Conservation (phyloP, 1,140 invertebrate species). For the Delia radicum region DNA sequence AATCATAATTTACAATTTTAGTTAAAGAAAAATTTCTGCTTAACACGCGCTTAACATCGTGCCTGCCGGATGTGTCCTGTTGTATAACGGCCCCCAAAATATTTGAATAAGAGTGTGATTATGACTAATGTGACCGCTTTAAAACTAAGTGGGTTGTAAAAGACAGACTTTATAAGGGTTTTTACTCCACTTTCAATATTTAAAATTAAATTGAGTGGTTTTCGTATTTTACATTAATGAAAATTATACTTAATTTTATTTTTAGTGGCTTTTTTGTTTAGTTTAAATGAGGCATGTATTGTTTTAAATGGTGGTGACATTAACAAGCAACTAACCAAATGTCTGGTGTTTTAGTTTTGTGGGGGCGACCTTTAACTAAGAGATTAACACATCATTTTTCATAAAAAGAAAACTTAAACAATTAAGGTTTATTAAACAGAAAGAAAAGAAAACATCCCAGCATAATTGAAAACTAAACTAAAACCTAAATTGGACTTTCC, state of each 20-base stretch:
- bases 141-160: neutral
- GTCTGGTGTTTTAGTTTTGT: too few relatives aligned
- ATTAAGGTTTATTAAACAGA: too few relatives aligned
- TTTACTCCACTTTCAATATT: neutral
- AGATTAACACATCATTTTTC: neutral
- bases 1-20: neutral
- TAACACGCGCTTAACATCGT: neutral
- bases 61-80: neutral
- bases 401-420: neutral
- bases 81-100: neutral
- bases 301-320: conserved; percentile 3
- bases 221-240: neutral
- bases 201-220: neutral
- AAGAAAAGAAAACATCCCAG: too few relatives aligned
- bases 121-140: neutral
- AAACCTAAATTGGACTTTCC: too few relatives aligned
- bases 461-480: too few relatives aligned
- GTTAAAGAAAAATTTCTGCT: neutral
- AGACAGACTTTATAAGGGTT: neutral
- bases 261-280: neutral
- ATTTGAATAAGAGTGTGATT: neutral
- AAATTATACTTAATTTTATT: neutral
- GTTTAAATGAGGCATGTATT: neutral
- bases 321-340: neutral
- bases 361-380: neutral